Base-by-base conservation (phyloP, 2,797 vertebrate species). In the Chromis chromis region DNA sequence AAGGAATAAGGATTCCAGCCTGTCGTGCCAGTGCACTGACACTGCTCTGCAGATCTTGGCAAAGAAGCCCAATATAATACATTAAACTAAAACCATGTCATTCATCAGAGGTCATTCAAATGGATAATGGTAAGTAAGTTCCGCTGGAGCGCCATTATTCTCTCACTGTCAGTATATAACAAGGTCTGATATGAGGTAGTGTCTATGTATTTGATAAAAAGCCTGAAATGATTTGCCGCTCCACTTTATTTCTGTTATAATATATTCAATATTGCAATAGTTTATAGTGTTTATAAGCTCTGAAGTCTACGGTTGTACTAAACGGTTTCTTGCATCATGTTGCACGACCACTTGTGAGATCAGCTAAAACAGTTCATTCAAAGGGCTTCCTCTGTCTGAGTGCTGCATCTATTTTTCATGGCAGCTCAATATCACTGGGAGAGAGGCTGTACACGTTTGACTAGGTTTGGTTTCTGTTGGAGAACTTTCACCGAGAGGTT, bases 371-470 rank as follows among this genome's bases (percentile, higher is more conserved):
- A 49, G 64, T 66, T 55, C 10, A 61, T 75, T 79, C 59, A 70
- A 42, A 69, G 39, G 53, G 42, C 64, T 72, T 78, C 74, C 54
- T 79, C 58, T 71, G 42, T 70, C 72, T 84, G 66, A 83, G 82
- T 74, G 74, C 59, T 68, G 52, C 81, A 80, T 91, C 75, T 84
- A 82, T 89, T 82, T 89, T 92, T 90, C 33, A 90, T 89, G 81
- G 44, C 28, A 50, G 69, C 73, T 78, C 72, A 74, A 27, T 78
- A 59, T 75, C 59, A 60, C 67, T 11, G 65, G 17, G 50, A 24
- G 21, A 53, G 27, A 48, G 64, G 31, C 12, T 73, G 49, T 24
- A 40, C 44, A 42, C 71, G 53, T 73, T 71, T 80, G 46, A 24
- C 16, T 62, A 46, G 42, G 17, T 70, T 64, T 31, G 36, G 65